Evolutionary conservation across 1,140 invertebrate genomes (phyloP).

Genomic region (Microplitis demolitor): DNA sequence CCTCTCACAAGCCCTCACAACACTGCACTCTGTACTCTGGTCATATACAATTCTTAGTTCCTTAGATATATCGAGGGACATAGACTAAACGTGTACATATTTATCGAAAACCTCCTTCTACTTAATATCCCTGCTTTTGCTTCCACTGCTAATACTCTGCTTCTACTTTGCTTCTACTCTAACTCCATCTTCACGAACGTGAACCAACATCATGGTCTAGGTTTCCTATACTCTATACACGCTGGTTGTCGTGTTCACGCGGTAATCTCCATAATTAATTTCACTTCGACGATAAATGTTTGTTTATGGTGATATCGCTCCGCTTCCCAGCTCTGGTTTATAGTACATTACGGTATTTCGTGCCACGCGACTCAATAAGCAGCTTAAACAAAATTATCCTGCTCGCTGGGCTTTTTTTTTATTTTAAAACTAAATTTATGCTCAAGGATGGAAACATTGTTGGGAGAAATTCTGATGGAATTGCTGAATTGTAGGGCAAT

Average conservation of each 20-base stretch:
- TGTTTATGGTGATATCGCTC: slow-evolving; percentile 14
- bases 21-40: no score
- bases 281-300: slow-evolving; percentile 31
- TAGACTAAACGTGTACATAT: background rate
- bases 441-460: no score
- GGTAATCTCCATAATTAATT: slow-evolving; percentile 31
- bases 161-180: no score
- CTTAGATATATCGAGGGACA: no score
- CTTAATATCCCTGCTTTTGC: no score
- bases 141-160: no score
- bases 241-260: slow-evolving; percentile 17
- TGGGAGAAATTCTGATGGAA: no score
- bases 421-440: no score
- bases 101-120: background rate
- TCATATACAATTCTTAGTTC: no score
- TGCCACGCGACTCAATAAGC: slow-evolving; percentile 6
- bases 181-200: no score
- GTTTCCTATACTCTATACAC: slow-evolving; percentile 10
- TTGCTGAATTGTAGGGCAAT: no score
- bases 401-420: background rate
- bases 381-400: background rate
- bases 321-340: background rate
- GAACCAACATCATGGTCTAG: background rate
- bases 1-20: no score
- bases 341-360: background rate